Evolutionary conservation across 2,888 invertebrate genomes (phyloP).

Genomic region (Hydraecia micacea): DNA sequence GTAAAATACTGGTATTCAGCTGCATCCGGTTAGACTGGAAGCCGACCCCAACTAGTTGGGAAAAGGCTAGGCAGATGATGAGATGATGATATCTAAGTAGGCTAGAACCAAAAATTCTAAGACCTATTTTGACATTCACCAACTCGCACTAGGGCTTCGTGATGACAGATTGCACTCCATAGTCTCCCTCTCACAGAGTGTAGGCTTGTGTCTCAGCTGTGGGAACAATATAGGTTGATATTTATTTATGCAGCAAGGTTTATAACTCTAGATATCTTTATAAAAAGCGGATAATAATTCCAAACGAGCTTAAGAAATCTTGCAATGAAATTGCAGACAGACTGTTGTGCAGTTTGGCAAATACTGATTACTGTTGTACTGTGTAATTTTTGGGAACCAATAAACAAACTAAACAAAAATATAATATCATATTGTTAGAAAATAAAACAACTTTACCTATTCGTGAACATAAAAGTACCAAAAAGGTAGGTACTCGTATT

Average conservation of each 20-base stretch:
- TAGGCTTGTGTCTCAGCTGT: background rate
- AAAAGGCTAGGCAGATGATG: no score
- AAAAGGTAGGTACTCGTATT: background rate
- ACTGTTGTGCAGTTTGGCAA: no score
- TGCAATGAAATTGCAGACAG: background rate
- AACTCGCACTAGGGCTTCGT: background rate
- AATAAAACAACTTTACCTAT: background rate
- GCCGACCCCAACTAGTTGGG: no score
- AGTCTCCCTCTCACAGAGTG: background rate
- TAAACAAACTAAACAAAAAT: no score
- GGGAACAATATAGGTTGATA: background rate
- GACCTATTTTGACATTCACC: background rate
- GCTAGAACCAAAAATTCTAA: no score
- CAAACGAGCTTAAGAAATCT: background rate
- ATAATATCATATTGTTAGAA: no score
- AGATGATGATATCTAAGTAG: no score
- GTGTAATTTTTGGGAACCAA: no score
- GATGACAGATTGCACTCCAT: background rate
- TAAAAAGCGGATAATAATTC: background rate
- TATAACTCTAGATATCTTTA: background rate
- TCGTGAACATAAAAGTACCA: constrained; percentile 10
- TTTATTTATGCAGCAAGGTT: background rate
- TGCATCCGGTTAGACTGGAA: no score
- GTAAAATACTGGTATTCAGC: no score
- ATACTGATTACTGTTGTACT: no score